phyloP scores from a whole-genome alignment of 2,888 invertebrate genomes.

The Elmis aenea region DNA sequence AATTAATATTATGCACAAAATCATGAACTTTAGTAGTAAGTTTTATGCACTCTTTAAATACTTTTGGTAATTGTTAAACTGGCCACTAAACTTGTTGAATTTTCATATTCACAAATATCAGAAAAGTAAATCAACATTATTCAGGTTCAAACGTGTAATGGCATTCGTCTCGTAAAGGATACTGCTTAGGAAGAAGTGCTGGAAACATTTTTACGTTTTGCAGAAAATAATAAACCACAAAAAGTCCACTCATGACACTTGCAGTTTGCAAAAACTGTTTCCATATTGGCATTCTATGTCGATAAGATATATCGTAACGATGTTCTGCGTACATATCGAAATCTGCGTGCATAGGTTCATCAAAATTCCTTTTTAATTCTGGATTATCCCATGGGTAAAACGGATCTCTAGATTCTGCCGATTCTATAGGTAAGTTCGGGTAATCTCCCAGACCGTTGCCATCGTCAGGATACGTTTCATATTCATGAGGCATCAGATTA shows the following conservation, averaged over 20 bases:
- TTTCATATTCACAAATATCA: too few species aligned
- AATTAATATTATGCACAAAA: too few species aligned
- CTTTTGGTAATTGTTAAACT: too few species aligned
- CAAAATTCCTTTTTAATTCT: constrained; percentile 73
- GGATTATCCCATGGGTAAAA: constrained; percentile 83
- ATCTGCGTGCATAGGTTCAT: constrained; percentile 73
- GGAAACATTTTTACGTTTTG: constrained; percentile 60
- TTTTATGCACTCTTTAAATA: too few species aligned
- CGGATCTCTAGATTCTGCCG: constrained; percentile 69
- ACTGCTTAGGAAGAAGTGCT: constrained; percentile 62
- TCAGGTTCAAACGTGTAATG: constrained; percentile 59
- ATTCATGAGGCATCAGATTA: constrained; percentile 75
- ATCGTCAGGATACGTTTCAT: constrained; percentile 73
- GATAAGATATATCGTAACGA: constrained; percentile 58
- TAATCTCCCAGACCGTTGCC: constrained; percentile 79
- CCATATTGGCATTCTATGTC: constrained; percentile 49
- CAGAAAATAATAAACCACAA: constrained; percentile 48
- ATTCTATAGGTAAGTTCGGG: constrained; percentile 69
- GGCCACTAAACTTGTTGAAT: too few species aligned
- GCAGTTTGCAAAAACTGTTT: constrained; percentile 53
- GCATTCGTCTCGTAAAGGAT: constrained; percentile 54
- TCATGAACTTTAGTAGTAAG: too few species aligned
- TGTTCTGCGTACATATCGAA: constrained; percentile 68
- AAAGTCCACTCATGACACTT: constrained; percentile 50
- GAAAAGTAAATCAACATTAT: background rate